Evolutionary conservation across 2,797 vertebrate genomes (phyloP).

Genomic region (Babyrousa celebensis): DNA sequence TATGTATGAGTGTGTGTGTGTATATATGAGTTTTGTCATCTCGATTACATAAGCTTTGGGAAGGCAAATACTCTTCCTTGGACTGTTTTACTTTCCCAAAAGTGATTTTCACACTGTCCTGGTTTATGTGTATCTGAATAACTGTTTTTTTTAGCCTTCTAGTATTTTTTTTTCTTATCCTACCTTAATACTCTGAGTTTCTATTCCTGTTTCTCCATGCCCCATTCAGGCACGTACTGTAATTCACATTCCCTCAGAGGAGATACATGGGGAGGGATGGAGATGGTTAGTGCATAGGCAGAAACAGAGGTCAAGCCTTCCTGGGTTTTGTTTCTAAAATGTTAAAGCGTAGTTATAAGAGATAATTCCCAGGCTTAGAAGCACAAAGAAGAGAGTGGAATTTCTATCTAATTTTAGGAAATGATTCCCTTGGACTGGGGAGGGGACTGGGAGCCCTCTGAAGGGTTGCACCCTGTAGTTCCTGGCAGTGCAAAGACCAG

Average conservation of each 20-base stretch:
- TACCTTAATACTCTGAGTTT: background rate
- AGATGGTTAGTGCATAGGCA: background rate
- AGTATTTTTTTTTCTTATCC: background rate
- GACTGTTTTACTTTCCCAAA: constrained; percentile 26
- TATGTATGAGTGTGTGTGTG: background rate
- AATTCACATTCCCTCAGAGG: background rate
- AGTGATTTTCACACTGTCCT: background rate
- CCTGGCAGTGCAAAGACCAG: background rate
- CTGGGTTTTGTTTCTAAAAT: background rate
- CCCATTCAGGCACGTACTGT: background rate
- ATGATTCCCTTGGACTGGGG: background rate
- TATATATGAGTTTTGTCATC: background rate
- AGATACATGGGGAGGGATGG: background rate
- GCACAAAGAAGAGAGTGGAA: background rate
- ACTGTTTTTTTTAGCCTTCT: background rate
- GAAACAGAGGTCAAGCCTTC: background rate
- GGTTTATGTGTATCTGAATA: background rate
- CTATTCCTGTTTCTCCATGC: background rate
- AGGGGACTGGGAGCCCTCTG: background rate
- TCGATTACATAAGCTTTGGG: background rate
- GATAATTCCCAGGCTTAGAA: background rate
- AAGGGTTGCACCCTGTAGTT: background rate
- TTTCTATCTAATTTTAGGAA: background rate
- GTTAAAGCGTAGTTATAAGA: background rate
- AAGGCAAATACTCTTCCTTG: background rate